Evolutionary conservation across 1,140 invertebrate genomes (phyloP).

Genomic region (Conopomorpha cramerella): DNA sequence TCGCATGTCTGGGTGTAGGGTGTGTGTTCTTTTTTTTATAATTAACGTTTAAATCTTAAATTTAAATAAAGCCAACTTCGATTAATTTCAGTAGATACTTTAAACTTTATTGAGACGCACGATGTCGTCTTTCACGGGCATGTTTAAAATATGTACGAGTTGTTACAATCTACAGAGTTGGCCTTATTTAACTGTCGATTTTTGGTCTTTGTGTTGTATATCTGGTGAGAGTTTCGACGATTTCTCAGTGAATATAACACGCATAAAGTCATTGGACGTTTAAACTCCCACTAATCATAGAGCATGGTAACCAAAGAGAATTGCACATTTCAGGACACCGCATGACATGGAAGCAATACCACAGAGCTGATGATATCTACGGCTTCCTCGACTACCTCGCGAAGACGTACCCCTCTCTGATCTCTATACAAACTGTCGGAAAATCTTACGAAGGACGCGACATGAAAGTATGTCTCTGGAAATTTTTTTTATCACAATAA

Average conservation of each 20-base stretch:
- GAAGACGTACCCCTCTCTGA: conserved; percentile 70
- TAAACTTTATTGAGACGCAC: no score
- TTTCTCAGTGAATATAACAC: no score
- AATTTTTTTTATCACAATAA: conserved; percentile 2
- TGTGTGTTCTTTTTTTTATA: conserved; percentile 9
- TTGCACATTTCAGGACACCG: conserved; percentile 66
- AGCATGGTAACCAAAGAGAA: neutral
- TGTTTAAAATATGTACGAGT: no score
- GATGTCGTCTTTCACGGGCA: no score
- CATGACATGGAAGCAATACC: conserved; percentile 81
- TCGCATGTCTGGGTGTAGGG: neutral
- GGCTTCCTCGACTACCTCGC: conserved; percentile 77
- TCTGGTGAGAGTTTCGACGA: no score
- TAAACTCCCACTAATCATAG: no score
- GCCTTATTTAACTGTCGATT: no score
- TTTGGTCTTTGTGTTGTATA: no score
- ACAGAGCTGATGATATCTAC: conserved; percentile 72
- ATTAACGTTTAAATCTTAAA: conserved; percentile 3
- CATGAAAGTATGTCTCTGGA: conserved; percentile 58
- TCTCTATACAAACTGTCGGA: conserved; percentile 74
- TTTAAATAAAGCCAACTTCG: neutral
- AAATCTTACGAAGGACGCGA: conserved; percentile 75
- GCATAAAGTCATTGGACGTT: no score
- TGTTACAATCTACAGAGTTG: no score
- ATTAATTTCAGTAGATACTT: no score